These are phyloP conservation scores for Pseudorhiza aurosa DNA, from an alignment of 30 jellyfish, hydroid and myxozoan genomes.

Conservation along the genomic window DNA sequence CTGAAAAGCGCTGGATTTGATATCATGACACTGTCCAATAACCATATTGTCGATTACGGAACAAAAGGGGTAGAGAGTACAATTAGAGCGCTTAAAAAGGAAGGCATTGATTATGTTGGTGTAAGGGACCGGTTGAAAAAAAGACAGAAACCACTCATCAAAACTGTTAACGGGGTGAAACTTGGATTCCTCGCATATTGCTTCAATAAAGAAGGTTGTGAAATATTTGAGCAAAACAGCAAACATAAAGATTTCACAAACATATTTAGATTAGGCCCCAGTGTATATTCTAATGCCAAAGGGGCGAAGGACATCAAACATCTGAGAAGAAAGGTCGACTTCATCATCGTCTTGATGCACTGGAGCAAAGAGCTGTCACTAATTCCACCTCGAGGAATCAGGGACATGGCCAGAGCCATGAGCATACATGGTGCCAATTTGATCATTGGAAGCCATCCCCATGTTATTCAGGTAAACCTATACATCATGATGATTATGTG, in stretches of 20 bases:
- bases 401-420: slow-evolving; percentile 72
- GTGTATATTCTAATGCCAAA: slow-evolving; percentile 4
- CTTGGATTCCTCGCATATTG: slow-evolving; percentile 87
- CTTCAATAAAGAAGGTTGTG: slow-evolving; percentile 65
- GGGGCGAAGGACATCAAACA: slow-evolving; percentile 36
- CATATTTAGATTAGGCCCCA: slow-evolving; percentile 32
- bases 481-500: background rate
- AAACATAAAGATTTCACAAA: background rate
- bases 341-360: slow-evolving; percentile 69
- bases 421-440: slow-evolving; percentile 67
- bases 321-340: slow-evolving; percentile 60
- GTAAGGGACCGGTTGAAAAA: slow-evolving; percentile 14
- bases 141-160: slow-evolving; percentile 68
- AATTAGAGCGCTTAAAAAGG: slow-evolving; percentile 18
- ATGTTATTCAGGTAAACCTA: slow-evolving; percentile 73
- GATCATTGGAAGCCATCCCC: slow-evolving; percentile 93
- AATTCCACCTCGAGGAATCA: slow-evolving; percentile 70
- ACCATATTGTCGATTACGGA: slow-evolving; percentile 76
- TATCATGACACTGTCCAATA: slow-evolving; percentile 66
- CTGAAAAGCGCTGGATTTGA: slow-evolving; percentile 82
- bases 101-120: slow-evolving; percentile 69
- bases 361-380: slow-evolving; percentile 88
- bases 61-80: slow-evolving; percentile 60
- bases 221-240: background rate
- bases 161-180: slow-evolving; percentile 72